Percentiles rank a stretch among this genome's conserved stretches.
These are phyloP conservation scores for Druon quercuslanigerum DNA, from an alignment of 1,140 invertebrate species.

Conservation along the genomic window DNA sequence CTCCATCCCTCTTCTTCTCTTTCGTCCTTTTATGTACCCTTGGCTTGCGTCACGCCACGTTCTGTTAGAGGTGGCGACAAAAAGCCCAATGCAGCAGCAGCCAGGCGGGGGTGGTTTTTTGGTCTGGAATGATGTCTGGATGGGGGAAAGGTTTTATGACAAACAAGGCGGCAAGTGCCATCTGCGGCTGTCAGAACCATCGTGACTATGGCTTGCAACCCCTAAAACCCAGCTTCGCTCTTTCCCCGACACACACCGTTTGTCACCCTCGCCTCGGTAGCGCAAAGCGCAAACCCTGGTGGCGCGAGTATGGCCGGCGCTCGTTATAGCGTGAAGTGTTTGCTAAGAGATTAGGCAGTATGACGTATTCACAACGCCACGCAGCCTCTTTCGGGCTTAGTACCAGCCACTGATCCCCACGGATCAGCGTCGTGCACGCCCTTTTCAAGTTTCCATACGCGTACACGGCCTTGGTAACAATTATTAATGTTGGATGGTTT, in stretches of 20 bases:
- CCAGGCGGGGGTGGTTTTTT: too few species aligned
- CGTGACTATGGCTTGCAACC: slow-evolving; percentile 53
- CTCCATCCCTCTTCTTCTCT: slow-evolving; percentile 32
- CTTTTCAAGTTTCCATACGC: too few species aligned
- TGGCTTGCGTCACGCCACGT: slow-evolving; percentile 58
- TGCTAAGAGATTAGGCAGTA: slow-evolving; percentile 61
- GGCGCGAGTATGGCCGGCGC: slow-evolving; percentile 54
- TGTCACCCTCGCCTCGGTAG: slow-evolving; percentile 45
- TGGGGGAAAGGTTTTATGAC: slow-evolving; percentile 58
- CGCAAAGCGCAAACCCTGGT: slow-evolving; percentile 30
- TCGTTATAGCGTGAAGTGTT: slow-evolving; percentile 62
- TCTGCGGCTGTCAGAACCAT: slow-evolving; percentile 60
- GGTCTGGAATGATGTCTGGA: slow-evolving; percentile 29
- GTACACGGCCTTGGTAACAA: too few species aligned
- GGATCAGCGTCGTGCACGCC: slow-evolving; percentile 33
- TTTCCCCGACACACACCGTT: slow-evolving; percentile 40
- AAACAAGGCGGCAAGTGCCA: slow-evolving; percentile 64
- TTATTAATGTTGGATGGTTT: too few species aligned
- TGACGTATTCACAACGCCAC: slow-evolving; percentile 51
- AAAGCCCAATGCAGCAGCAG: too few species aligned
- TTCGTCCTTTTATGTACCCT: slow-evolving; percentile 38
- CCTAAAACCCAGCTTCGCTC: slow-evolving; percentile 42
- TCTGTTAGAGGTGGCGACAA: slow-evolving; percentile 50
- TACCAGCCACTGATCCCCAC: slow-evolving; percentile 49
- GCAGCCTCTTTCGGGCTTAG: slow-evolving; percentile 54